A percentile compares a stretch with the other conserved stretches of the same genome.
These are phyloP conservation scores for Harpagoxenus sublaevis DNA, from an alignment of 2,888 invertebrate genomes.

Conservation along the genomic window DNA sequence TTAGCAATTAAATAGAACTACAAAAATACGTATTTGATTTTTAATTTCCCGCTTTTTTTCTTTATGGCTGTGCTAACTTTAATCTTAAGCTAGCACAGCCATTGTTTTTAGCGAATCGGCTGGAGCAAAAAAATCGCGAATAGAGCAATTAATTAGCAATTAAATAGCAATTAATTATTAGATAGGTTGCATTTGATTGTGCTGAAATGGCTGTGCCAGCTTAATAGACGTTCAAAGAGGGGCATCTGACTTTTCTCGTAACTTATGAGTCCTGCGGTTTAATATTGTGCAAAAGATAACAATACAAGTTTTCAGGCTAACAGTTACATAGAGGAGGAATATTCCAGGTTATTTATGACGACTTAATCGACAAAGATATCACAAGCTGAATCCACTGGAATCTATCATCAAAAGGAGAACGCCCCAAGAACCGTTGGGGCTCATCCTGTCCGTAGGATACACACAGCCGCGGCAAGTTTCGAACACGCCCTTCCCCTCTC, in stretches of 20 bases:
- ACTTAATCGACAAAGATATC: slow-evolving; percentile 2
- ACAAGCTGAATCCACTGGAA: not conserved
- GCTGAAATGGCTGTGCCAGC: too few species aligned
- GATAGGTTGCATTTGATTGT: too few species aligned
- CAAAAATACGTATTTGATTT: too few species aligned
- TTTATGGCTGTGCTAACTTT: too few species aligned
- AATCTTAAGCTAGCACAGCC: too few species aligned
- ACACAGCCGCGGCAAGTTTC: slow-evolving; percentile 41
- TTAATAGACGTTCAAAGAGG: too few species aligned
- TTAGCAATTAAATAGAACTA: too few species aligned
- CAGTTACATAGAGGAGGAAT: not conserved
- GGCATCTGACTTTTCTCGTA: not conserved
- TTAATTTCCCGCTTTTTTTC: too few species aligned
- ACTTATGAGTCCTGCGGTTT: not conserved
- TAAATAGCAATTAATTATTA: too few species aligned
- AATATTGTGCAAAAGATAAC: not conserved
- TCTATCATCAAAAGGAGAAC: slow-evolving; percentile 19
- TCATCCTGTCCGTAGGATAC: slow-evolving; percentile 27
- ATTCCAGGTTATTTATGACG: not conserved
- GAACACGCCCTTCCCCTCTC: not conserved
- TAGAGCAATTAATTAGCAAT: too few species aligned
- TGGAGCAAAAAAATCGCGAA: too few species aligned
- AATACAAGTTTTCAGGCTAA: not conserved
- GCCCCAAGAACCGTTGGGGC: not conserved
- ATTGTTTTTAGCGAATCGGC: too few species aligned